Evolutionary conservation across 2,797 vertebrate species (phyloP).

Genomic region (Poecilia velifera): DNA sequence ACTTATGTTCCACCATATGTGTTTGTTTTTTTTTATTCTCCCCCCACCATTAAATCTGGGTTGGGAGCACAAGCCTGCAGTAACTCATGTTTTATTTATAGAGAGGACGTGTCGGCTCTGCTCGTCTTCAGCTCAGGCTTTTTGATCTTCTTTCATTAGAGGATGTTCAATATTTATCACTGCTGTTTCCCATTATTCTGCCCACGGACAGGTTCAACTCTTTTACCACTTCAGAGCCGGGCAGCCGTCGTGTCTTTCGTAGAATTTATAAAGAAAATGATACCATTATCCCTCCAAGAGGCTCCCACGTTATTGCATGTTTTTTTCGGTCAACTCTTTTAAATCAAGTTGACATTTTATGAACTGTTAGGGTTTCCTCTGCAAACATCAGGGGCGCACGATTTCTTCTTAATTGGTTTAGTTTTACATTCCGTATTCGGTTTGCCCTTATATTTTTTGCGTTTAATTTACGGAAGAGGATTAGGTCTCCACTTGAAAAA

Average conservation of each 20-base stretch:
- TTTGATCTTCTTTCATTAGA: constrained; percentile 83
- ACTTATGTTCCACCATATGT: constrained; percentile 67
- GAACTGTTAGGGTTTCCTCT: neutral
- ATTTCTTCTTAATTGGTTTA: neutral
- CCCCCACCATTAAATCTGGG: constrained; percentile 73
- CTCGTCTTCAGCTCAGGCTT: constrained; percentile 73
- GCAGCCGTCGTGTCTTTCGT: constrained; percentile 42
- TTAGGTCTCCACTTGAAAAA: too few species aligned
- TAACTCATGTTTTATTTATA: constrained; percentile 81
- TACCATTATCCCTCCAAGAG: constrained; percentile 40
- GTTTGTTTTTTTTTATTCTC: constrained; percentile 51
- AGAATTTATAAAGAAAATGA: constrained; percentile 58
- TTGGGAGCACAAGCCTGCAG: constrained; percentile 70
- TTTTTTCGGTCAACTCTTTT: constrained; percentile 11
- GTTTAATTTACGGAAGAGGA: too few species aligned
- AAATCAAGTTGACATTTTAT: neutral
- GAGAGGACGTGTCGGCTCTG: constrained; percentile 66
- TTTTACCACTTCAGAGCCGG: constrained; percentile 47
- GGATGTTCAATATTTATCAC: constrained; percentile 82
- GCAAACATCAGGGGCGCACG: neutral
- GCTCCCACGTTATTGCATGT: constrained; percentile 11
- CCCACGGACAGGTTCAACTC: constrained; percentile 59
- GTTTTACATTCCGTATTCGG: neutral
- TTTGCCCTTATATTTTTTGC: neutral
- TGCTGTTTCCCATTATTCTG: constrained; percentile 71